Base-by-base conservation (phyloP, 1,140 invertebrate genomes). In the Caenorhabditis brenneri region DNA sequence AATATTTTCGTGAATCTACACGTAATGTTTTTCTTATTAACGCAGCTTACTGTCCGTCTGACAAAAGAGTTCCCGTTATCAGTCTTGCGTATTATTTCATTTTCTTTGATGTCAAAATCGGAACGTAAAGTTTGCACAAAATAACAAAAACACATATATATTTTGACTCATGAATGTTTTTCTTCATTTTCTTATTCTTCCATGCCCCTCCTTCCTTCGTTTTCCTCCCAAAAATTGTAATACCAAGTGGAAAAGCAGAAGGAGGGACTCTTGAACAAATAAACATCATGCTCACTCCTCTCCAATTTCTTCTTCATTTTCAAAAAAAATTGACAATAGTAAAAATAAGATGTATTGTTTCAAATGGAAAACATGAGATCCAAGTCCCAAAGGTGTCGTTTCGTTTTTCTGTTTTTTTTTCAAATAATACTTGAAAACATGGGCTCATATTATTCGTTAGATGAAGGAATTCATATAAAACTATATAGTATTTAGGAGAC, bases 221-320 rank as follows among this genome's bases (percentile, higher is more conserved):
- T 74, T 16, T 33, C 31, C 22, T 27, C 29, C 31, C 7, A 12
- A 74, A 65, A 74, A 74, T 42, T 74, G 65, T 74, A 74, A 46
- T 74, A 74, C 65, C 65, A 74, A 74, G 65, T 74, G 65, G 65
- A 74, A 74, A 74, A 74, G 65, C 36, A 74, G 65, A 27, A 74
- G 65, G 36, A 74, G 65, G 22, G 36, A 31, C 65, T 74, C 65
- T 74, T 74, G 65, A 42, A 74, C 65, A 74, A 74, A 74, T 74
- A 74, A 74, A 74, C 65, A 46, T 46, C 65, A 74, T 74, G 65
- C 65, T 74, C 65, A 74, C 65, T 42, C 65, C 65, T 74, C 65
- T 74, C 65, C 65, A 74, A 46, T 74, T 74, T 74, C 65, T 74
- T 74, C 65, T 12, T 74, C 65, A 74, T 42, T 42, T 74, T n/a